phyloP scores from a whole-genome alignment of 2,113 vertebrate species.

The Syngnathoides biaculeatus region DNA sequence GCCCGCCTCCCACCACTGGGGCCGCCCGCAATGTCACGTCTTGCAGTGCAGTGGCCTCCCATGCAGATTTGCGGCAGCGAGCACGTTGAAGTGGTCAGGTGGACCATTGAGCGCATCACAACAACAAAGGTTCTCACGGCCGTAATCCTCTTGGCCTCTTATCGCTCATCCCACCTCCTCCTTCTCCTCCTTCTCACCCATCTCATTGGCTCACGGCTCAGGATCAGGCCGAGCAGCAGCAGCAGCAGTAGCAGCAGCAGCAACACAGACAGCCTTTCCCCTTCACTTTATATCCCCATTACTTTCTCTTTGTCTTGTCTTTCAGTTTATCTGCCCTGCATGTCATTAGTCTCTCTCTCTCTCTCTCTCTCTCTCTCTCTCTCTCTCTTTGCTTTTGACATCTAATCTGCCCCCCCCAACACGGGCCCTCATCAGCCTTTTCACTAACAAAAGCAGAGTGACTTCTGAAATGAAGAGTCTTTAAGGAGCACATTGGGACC shows the following conservation, averaged over 20 bases:
- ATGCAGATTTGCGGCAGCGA: slow-evolving; percentile 44
- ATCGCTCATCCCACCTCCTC: slow-evolving; percentile 56
- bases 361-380: not conserved
- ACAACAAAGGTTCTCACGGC: slow-evolving; percentile 71
- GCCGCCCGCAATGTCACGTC: not conserved
- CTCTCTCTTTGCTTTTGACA: slow-evolving; percentile 10
- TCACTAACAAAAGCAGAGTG: slow-evolving; percentile 59
- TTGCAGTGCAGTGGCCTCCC: slow-evolving; percentile 10
- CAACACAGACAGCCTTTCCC: slow-evolving; percentile 60
- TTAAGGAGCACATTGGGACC: slow-evolving; percentile 39
- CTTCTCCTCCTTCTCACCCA: slow-evolving; percentile 59
- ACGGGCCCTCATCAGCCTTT: slow-evolving; percentile 44
- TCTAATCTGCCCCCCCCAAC: slow-evolving; percentile 46
- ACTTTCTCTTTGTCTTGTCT: slow-evolving; percentile 45
- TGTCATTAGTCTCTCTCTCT: not conserved
- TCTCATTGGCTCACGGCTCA: slow-evolving; percentile 61
- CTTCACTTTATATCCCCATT: slow-evolving; percentile 41
- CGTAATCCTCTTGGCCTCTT: slow-evolving; percentile 72
- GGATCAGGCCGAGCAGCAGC: slow-evolving; percentile 57
- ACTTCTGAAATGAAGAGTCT: slow-evolving; percentile 62
- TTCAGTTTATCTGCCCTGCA: slow-evolving; percentile 34
- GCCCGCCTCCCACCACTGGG: not conserved
- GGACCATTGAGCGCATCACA: slow-evolving; percentile 59
- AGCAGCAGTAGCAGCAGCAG: slow-evolving; percentile 43
- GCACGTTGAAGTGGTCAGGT: slow-evolving; percentile 60